phyloP scores from a whole-genome alignment of 2,888 invertebrate genomes.

The Macaria liturata region DNA sequence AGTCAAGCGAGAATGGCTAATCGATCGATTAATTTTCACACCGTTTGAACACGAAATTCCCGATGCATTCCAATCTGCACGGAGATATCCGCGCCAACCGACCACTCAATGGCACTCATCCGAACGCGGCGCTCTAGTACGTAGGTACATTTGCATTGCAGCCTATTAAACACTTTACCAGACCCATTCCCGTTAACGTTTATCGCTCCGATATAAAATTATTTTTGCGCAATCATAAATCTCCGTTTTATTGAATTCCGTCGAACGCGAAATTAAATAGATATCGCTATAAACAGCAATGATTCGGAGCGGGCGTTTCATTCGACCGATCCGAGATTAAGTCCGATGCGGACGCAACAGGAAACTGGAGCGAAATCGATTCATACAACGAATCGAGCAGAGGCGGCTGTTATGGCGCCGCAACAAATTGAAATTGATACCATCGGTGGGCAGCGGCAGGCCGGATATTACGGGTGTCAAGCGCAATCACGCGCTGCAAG shows the following conservation, averaged over 20 bases:
- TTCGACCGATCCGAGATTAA: slow-evolving; percentile 71
- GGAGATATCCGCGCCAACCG: slow-evolving; percentile 15
- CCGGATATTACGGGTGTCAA: slow-evolving; percentile 82
- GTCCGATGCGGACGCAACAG: slow-evolving; percentile 72
- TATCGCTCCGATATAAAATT: slow-evolving; percentile 41
- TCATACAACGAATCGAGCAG: slow-evolving; percentile 72
- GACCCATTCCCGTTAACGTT: slow-evolving; percentile 23
- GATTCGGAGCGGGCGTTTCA: slow-evolving; percentile 61
- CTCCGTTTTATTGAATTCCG: slow-evolving; percentile 50
- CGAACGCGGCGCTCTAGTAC: not conserved
- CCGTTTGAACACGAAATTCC: slow-evolving; percentile 69
- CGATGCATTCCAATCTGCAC: slow-evolving; percentile 50
- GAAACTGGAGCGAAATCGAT: slow-evolving; percentile 78
- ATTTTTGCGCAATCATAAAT: slow-evolving; percentile 44
- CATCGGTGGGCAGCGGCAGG: slow-evolving; percentile 72
- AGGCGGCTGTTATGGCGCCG: slow-evolving; percentile 73
- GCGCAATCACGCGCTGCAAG: slow-evolving; percentile 74
- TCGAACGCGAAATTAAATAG: slow-evolving; percentile 56
- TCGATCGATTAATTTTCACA: slow-evolving; percentile 80
- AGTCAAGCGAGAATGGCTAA: slow-evolving; percentile 71
- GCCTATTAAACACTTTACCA: slow-evolving; percentile 13
- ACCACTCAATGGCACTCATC: slow-evolving; percentile 17
- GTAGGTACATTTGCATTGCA: slow-evolving; percentile 10
- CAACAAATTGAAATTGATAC: slow-evolving; percentile 83
- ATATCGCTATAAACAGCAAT: slow-evolving; percentile 55